These are phyloP conservation scores for Mechanitis mazaeus DNA, from an alignment of 2,888 invertebrate genomes.

Conservation along the genomic window DNA sequence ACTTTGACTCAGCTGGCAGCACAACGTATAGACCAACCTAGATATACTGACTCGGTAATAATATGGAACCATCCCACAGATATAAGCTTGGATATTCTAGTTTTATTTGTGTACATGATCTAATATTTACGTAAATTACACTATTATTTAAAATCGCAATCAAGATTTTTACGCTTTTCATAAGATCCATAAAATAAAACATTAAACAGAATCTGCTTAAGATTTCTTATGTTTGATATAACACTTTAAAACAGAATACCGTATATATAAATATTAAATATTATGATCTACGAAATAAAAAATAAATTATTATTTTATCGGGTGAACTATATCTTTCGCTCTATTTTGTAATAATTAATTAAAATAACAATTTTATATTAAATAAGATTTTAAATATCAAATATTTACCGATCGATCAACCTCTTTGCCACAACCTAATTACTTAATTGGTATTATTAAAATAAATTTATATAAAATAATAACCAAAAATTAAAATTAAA, in stretches of 20 bases:
- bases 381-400: neutral
- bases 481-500: too few species aligned
- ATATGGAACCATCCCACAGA: neutral
- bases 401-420: slow-evolving; percentile 2
- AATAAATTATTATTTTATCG: too few species aligned
- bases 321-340: too few species aligned
- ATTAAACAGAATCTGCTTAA: slow-evolving; percentile 4
- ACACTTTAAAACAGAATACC: too few species aligned
- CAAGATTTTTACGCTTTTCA: slow-evolving; percentile 1
- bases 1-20: too few species aligned
- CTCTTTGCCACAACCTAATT: neutral
- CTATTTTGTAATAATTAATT: neutral
- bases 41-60: too few species aligned
- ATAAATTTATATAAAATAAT: neutral
- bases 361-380: neutral
- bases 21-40: too few species aligned
- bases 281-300: too few species aligned
- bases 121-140: slow-evolving; percentile 1
- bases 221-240: neutral
- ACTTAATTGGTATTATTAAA: too few species aligned
- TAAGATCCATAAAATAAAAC: slow-evolving; percentile 5
- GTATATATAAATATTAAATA: too few species aligned
- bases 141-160: slow-evolving; percentile 4
- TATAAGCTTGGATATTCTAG: neutral
- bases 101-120: slow-evolving; percentile 4